phyloP scores from a whole-genome alignment of 2,888 invertebrate genomes.

The Ichneumoninae sp. region DNA sequence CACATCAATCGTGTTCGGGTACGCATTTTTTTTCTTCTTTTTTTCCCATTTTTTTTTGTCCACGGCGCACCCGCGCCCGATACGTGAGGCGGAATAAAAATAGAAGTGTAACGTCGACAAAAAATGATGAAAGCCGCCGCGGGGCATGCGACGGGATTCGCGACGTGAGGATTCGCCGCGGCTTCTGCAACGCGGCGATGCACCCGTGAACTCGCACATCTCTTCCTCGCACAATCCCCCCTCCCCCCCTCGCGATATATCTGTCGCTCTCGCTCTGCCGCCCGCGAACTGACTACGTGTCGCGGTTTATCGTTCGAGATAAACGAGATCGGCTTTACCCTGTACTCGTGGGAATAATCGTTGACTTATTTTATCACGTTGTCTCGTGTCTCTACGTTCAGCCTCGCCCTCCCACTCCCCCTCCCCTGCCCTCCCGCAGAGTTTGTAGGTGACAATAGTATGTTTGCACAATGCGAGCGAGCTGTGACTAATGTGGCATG shows the following conservation, averaged over 20 bases:
- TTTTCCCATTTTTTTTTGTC: slow-evolving; percentile 42
- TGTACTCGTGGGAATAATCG: slow-evolving; percentile 31
- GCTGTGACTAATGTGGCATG: background rate
- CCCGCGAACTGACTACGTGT: slow-evolving; percentile 37
- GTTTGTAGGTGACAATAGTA: slow-evolving; percentile 2
- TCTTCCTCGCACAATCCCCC: slow-evolving; percentile 26
- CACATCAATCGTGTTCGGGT: slow-evolving; percentile 79
- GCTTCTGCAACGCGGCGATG: slow-evolving; percentile 51
- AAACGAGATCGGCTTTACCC: slow-evolving; percentile 45
- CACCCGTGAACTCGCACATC: slow-evolving; percentile 2
- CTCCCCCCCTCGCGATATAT: slow-evolving; percentile 18
- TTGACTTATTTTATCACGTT: slow-evolving; percentile 32
- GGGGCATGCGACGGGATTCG: slow-evolving; percentile 76
- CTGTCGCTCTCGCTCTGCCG: slow-evolving; percentile 29
- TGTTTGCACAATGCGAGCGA: background rate
- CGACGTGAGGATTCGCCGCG: slow-evolving; percentile 62
- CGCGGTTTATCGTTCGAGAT: slow-evolving; percentile 52
- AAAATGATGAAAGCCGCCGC: slow-evolving; percentile 79
- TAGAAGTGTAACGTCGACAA: slow-evolving; percentile 80
- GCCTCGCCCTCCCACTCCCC: too few species aligned
- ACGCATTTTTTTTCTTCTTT: slow-evolving; percentile 74
- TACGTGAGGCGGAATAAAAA: slow-evolving; percentile 81
- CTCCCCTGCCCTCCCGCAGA: background rate
- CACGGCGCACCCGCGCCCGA: slow-evolving; percentile 67
- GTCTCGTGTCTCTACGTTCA: background rate